These are phyloP conservation scores for Xanthostigma xanthostigma DNA, from an alignment of 2,888 invertebrate species.

Conservation along the genomic window DNA sequence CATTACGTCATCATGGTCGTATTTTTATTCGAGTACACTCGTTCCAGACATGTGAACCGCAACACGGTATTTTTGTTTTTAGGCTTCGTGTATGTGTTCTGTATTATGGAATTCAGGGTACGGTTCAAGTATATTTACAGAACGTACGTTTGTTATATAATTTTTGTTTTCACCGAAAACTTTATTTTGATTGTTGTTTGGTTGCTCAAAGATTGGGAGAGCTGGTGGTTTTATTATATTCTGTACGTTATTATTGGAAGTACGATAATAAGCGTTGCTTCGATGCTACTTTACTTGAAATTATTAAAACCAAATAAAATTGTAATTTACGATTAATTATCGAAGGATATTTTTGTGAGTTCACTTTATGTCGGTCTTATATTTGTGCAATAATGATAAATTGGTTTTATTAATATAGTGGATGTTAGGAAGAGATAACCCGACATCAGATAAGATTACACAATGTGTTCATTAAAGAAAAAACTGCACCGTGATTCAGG, in stretches of 20 bases:
- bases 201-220: constrained; percentile 40
- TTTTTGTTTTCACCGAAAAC: constrained; percentile 49
- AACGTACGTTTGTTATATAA: constrained; percentile 53
- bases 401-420: too few relatives aligned
- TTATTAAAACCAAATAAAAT: constrained; percentile 42
- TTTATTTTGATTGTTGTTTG: constrained; percentile 54
- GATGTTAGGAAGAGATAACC: too few relatives aligned
- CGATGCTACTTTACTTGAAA: constrained; percentile 46
- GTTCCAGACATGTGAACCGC: constrained; percentile 35
- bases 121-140: constrained; percentile 56
- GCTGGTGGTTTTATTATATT: constrained; percentile 57
- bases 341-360: too few relatives aligned
- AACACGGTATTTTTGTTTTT: constrained; percentile 51
- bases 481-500: too few relatives aligned
- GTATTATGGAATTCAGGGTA: constrained; percentile 64
- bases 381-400: too few relatives aligned
- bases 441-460: too few relatives aligned
- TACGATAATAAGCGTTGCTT: constrained; percentile 39
- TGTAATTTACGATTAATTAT: constrained; percentile 15
- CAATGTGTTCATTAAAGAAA: too few relatives aligned
- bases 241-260: constrained; percentile 45
- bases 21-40: constrained; percentile 48
- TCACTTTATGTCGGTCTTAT: too few relatives aligned
- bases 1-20: constrained; percentile 53
- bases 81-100: constrained; percentile 58